phyloP scores from a whole-genome alignment of 2,113 vertebrate genomes.

The Daphoenositta chrysoptera region DNA sequence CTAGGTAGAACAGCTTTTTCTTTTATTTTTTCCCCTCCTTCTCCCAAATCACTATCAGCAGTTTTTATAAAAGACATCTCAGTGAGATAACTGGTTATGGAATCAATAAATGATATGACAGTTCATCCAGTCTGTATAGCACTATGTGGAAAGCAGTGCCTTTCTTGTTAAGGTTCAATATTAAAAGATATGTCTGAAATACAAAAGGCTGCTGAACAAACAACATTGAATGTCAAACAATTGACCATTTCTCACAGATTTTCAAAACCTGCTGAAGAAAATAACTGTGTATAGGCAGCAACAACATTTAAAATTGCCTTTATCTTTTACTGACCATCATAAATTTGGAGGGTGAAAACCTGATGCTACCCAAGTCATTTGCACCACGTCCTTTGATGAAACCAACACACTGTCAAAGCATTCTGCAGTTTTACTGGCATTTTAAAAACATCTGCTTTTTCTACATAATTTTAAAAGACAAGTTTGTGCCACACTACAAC shows the following conservation, averaged over 20 bases:
- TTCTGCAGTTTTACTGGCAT: not conserved
- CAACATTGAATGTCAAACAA: slow-evolving; percentile 62
- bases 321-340: slow-evolving; percentile 1
- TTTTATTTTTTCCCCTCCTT: not conserved
- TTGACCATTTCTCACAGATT: slow-evolving; percentile 58
- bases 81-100: slow-evolving; percentile 56
- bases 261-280: slow-evolving; percentile 47
- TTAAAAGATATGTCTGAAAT: slow-evolving; percentile 68
- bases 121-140: slow-evolving; percentile 40
- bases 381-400: not conserved
- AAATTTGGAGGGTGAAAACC: not conserved
- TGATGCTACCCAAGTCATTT: not conserved
- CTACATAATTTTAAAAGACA: not conserved
- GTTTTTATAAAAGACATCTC: slow-evolving; percentile 60
- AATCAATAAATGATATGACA: slow-evolving; percentile 64
- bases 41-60: slow-evolving; percentile 42
- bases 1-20: not conserved
- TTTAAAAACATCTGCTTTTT: not conserved
- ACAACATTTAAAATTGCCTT: slow-evolving; percentile 39
- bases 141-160: slow-evolving; percentile 25
- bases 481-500: not conserved
- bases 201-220: slow-evolving; percentile 67
- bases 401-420: not conserved
- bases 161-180: slow-evolving; percentile 62
- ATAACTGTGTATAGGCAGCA: slow-evolving; percentile 31